Evolutionary conservation across 2,113 vertebrate genomes (phyloP), one percentile per base, ranked within the genome.

Genomic region (human): DNA sequence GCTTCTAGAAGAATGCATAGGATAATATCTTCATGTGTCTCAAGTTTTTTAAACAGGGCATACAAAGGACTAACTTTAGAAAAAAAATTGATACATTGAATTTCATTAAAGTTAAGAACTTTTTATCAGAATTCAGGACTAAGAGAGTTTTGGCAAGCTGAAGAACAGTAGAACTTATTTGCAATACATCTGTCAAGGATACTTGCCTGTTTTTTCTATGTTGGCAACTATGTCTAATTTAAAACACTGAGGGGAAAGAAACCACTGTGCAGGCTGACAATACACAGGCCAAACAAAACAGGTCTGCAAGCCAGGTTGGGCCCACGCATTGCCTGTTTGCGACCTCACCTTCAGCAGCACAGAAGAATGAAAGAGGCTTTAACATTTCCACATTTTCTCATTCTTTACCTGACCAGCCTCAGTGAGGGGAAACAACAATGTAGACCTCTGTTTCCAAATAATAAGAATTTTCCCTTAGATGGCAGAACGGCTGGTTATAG

Each of bases 181-280:
- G 93, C 93, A 93, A 83, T 86, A 94, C 72, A 94, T 97, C 91
- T 97, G 93, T 97, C 89, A 95, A 90, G 81, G 40, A 93, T 90
- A 93, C 85, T 95, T 90, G 96, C 89, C 70, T 94, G 16, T 88
- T 93, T 92, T 84, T 92, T 80, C 57, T 83, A 75, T 76, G 32
- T 80, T 96, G 96, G 97, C 93, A 97, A 96, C 66, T 89, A 86
- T 96, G 97, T 94, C 90, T 64, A 93, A 83, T 94, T 97, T 93
- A 89, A 97, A 97, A 86, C 72, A 75, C 23, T 0, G 40, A 93
- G 82, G 55, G 91, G 66, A 40, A 27, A 82, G 59, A 92, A 79
- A 96, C 35, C 72, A 90, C 88, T 93, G 70, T 79, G 85, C 72
- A 94, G 85, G 80, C 91, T 93, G 87, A 90, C 68, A 75, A 61